phyloP scores from a whole-genome alignment of 2,113 vertebrate genomes.

The Megalops atlanticus region DNA sequence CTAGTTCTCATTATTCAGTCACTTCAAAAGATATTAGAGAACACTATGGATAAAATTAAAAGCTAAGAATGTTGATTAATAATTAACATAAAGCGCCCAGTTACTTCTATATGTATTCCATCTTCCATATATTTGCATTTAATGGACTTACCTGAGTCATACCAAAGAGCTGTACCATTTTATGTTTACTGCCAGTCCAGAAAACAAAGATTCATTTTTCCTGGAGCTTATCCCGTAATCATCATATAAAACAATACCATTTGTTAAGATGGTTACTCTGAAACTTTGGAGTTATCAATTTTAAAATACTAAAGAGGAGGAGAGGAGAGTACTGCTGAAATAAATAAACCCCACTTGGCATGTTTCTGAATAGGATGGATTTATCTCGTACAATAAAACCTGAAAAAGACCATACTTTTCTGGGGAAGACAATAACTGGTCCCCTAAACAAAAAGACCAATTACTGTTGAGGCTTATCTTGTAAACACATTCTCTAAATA shows the following conservation, averaged over 20 bases:
- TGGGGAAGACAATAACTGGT: not conserved
- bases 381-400: not conserved
- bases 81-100: no score
- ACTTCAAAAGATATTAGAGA: not conserved
- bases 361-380: not conserved
- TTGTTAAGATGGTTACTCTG: no score
- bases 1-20: not conserved
- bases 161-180: not conserved
- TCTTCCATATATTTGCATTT: not conserved
- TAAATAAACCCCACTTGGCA: not conserved
- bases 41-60: not conserved
- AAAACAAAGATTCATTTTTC: not conserved
- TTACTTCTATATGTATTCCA: not conserved
- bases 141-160: not conserved
- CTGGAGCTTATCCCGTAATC: not conserved
- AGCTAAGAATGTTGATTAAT: not conserved
- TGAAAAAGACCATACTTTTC: not conserved
- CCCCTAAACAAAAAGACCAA: not conserved
- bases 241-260: no score
- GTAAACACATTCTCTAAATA: not conserved
- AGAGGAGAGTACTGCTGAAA: no score
- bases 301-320: no score
- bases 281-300: no score
- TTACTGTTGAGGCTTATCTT: not conserved
- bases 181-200: no score